Evolutionary conservation across 1,140 invertebrate genomes (phyloP).

Genomic region (Tetragnatha versicolor): DNA sequence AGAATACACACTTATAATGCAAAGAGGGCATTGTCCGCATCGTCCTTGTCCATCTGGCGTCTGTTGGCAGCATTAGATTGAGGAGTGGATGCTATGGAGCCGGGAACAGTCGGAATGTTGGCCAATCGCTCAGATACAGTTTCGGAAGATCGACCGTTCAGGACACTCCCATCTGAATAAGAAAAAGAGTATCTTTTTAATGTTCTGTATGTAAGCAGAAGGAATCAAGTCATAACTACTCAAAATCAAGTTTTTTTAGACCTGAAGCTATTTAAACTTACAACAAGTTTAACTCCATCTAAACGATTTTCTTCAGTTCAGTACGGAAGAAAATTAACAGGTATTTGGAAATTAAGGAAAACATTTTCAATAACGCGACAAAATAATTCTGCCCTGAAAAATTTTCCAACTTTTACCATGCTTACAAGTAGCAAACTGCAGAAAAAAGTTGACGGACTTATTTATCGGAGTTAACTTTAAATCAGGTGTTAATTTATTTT

Average conservation of each 20-base stretch:
- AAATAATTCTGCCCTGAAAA: slow-evolving; percentile 78
- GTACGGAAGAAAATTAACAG: not conserved
- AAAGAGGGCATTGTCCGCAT: slow-evolving; percentile 48
- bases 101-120: slow-evolving; percentile 26
- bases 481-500: not conserved
- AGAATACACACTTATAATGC: slow-evolving; percentile 35
- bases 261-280: not conserved
- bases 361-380: too few species aligned
- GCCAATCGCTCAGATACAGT: not conserved
- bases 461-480: not conserved
- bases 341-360: not conserved
- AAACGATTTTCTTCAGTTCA: too few species aligned
- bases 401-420: not conserved
- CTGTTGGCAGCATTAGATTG: slow-evolving; percentile 26
- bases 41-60: slow-evolving; percentile 50
- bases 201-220: too few species aligned
- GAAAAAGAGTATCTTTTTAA: too few species aligned
- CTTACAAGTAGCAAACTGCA: slow-evolving; percentile 9
- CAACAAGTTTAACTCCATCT: not conserved
- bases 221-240: not conserved
- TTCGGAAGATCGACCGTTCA: not conserved
- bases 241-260: not conserved
- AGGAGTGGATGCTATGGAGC: slow-evolving; percentile 1
- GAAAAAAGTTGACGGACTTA: not conserved
- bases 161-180: slow-evolving; percentile 62